A percentile compares a stretch with the other conserved stretches of the same genome.
phyloP scores from a whole-genome alignment of 2,888 invertebrate species.

The Ophion slaviceki region DNA sequence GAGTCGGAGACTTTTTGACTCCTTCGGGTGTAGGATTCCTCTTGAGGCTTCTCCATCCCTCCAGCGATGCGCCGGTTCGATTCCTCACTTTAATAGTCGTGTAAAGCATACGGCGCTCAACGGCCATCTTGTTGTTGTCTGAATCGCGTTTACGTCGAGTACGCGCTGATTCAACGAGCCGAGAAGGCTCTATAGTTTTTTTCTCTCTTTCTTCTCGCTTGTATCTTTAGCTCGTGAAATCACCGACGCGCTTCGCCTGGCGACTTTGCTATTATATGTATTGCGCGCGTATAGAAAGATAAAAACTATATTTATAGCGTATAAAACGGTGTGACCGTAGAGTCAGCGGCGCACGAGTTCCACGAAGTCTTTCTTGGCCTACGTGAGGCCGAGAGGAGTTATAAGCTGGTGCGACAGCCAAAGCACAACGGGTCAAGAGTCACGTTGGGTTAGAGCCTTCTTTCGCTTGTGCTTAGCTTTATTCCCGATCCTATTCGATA shows the following conservation, averaged over 20 bases:
- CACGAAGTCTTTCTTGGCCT: constrained; percentile 60
- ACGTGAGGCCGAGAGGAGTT: constrained; percentile 62
- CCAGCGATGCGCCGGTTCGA: constrained; percentile 34
- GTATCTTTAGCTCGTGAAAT: constrained; percentile 55
- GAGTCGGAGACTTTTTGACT: constrained; percentile 50
- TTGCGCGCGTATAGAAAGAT: constrained; percentile 25
- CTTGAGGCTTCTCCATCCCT: constrained; percentile 49
- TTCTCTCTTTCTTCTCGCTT: not conserved
- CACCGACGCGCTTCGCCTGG: constrained; percentile 54
- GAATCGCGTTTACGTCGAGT: constrained; percentile 6
- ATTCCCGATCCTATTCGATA: constrained; percentile 49
- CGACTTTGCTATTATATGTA: constrained; percentile 44
- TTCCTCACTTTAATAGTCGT: constrained; percentile 29
- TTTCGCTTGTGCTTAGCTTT: constrained; percentile 53
- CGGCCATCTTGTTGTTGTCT: constrained; percentile 25
- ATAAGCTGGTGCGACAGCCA: constrained; percentile 46
- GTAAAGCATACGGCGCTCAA: constrained; percentile 1
- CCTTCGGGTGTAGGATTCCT: constrained; percentile 35
- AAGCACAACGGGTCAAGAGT: constrained; percentile 60
- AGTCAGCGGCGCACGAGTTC: constrained; percentile 49
- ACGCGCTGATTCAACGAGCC: constrained; percentile 44
- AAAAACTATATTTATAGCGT: constrained; percentile 19
- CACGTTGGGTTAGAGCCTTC: constrained; percentile 56
- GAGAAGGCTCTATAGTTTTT: constrained; percentile 43
- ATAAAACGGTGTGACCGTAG: constrained; percentile 31